Percentiles rank a stretch among this genome's conserved stretches.
phyloP scores from a whole-genome alignment of 2,888 invertebrate species.

The Drosophila pseudotakahashii region DNA sequence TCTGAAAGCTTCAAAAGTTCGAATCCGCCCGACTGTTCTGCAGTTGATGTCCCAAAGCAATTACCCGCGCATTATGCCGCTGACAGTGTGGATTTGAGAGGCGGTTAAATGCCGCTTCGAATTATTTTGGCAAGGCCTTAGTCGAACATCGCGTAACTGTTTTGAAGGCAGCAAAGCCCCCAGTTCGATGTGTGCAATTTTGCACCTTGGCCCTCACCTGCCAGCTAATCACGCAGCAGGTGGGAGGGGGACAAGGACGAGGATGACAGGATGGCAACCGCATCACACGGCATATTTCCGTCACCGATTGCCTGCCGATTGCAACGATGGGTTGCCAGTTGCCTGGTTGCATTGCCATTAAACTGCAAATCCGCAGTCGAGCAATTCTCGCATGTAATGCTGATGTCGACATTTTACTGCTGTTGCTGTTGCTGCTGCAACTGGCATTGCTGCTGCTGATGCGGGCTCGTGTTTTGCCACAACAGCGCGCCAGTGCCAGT shows the following conservation, averaged over 20 bases:
- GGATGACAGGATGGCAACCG: constrained; percentile 37
- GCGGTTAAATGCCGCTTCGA: constrained; percentile 30
- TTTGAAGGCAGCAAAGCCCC: constrained; percentile 10
- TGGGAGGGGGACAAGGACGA: not conserved
- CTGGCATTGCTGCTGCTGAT: constrained; percentile 46
- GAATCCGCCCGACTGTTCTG: not conserved
- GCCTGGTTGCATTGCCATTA: constrained; percentile 61
- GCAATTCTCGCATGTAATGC: constrained; percentile 72
- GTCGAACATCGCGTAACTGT: constrained; percentile 3
- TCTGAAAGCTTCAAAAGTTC: not conserved
- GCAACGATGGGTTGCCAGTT: constrained; percentile 15
- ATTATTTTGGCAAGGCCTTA: constrained; percentile 21
- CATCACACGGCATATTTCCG: constrained; percentile 48
- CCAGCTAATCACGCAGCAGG: constrained; percentile 23
- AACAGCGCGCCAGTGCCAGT: constrained; percentile 52
- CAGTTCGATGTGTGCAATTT: constrained; percentile 9
- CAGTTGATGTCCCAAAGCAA: constrained; percentile 36
- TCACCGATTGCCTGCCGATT: constrained; percentile 63
- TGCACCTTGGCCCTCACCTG: constrained; percentile 15
- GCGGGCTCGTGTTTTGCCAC: constrained; percentile 63
- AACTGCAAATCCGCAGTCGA: constrained; percentile 73
- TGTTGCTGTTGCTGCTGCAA: constrained; percentile 58
- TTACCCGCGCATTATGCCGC: constrained; percentile 25
- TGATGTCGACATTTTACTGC: constrained; percentile 78
- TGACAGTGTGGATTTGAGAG: constrained; percentile 26